Conservation (phyloP, 23 tunicate genomes). For the Phallusia fumigata region DNA sequence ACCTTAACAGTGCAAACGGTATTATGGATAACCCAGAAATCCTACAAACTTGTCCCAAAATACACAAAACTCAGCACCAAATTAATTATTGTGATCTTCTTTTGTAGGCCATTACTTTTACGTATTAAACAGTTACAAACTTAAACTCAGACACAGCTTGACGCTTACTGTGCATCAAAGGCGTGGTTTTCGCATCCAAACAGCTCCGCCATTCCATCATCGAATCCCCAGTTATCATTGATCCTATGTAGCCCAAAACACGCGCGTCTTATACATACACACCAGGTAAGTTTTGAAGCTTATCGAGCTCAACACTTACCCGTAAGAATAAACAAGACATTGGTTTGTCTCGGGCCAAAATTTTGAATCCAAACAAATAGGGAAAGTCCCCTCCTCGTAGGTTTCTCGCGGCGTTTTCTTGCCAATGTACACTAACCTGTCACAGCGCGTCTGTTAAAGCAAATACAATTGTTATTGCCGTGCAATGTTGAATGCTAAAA, state of each 20-base stretch:
- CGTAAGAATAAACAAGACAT: neutral
- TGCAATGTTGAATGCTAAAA: too few species aligned
- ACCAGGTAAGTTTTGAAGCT: neutral
- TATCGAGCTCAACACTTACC: neutral
- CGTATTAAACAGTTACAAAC: too few species aligned
- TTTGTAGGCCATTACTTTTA: neutral
- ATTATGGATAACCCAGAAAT: too few species aligned
- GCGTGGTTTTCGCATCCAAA: constrained; percentile 6
- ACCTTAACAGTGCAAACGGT: too few species aligned
- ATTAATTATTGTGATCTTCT: neutral
- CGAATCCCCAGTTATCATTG: constrained; percentile 4
- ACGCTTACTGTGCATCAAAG: neutral
- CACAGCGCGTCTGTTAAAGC: neutral
- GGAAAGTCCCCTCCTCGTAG: neutral
- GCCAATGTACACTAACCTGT: neutral
- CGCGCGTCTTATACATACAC: neutral
- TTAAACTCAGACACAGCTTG: too few species aligned
- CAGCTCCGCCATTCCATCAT: neutral
- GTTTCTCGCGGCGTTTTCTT: neutral
- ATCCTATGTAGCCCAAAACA: neutral
- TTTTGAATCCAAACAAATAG: neutral
- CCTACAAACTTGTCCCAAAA: too few species aligned
- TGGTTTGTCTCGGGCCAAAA: neutral
- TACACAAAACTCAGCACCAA: too few species aligned
- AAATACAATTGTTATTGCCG: too few species aligned